A percentile compares a stretch with the other conserved stretches of the same genome.
phyloP scores from a whole-genome alignment of 37 sponge, comb jelly and placozoan species.

The Aplysina aerophoba region DNA sequence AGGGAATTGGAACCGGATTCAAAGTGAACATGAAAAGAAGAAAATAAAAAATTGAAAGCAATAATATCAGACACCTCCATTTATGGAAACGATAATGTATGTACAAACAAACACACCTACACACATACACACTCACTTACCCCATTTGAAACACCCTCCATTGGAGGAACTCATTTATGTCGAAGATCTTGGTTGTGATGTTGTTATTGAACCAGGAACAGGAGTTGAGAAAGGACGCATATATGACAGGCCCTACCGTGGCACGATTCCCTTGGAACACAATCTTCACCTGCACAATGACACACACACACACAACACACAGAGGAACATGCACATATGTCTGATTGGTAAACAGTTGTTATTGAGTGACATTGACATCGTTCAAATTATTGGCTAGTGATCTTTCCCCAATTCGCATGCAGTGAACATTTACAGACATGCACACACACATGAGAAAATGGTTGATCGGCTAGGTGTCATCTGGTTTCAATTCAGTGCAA shows the following conservation, averaged over 20 bases:
- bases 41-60: too few relatives aligned
- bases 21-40: too few relatives aligned
- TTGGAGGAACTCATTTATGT: constrained; percentile 27
- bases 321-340: neutral
- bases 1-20: neutral
- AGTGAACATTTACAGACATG: too few relatives aligned
- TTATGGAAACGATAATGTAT: neutral
- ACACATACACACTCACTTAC: constrained; percentile 7
- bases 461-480: too few relatives aligned
- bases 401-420: too few relatives aligned
- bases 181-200: neutral
- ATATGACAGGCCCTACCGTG: constrained; percentile 51
- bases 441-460: too few relatives aligned
- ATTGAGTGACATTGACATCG: too few relatives aligned
- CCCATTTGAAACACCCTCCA: constrained; percentile 55
- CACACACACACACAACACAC: neutral
- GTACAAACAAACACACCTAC: too few relatives aligned
- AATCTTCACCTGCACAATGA: constrained; percentile 48
- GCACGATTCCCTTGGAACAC: constrained; percentile 67
- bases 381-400: too few relatives aligned
- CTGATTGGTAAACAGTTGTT: neutral
- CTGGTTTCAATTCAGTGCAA: too few relatives aligned
- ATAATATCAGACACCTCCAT: neutral
- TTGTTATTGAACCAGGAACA: constrained; percentile 65
- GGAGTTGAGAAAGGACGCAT: constrained; percentile 48